Conservation (phyloP, 1,140 invertebrate species). For the Pissodes strobi region DNA sequence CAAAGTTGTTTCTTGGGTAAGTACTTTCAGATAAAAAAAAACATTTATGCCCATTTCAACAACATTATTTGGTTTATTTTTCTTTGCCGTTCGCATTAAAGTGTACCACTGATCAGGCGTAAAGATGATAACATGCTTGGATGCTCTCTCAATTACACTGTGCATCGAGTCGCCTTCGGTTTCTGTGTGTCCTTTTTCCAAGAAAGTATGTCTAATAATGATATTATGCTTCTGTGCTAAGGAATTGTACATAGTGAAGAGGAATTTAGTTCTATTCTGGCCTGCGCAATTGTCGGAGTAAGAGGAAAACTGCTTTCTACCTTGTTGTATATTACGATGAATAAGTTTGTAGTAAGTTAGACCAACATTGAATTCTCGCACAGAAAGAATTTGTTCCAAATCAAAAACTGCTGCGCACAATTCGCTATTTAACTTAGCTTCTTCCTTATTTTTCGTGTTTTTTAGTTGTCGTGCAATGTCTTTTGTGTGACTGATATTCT, state of each 20-base stretch:
- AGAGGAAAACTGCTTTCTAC: conserved; percentile 45
- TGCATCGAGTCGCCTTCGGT: too few relatives aligned
- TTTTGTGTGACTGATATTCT: neutral
- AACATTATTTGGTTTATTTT: too few relatives aligned
- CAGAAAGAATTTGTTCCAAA: conserved; percentile 7
- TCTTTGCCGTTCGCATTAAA: too few relatives aligned
- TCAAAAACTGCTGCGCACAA: conserved; percentile 16
- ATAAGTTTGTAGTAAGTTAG: conserved; percentile 32
- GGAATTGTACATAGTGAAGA: conserved; percentile 48
- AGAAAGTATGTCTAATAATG: conserved; percentile 46
- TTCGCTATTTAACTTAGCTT: conserved; percentile 3
- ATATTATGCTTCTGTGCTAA: conserved; percentile 38
- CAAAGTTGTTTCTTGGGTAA: neutral
- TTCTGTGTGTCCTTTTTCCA: too few relatives aligned
- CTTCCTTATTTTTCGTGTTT: conserved; percentile 3
- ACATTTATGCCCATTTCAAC: too few relatives aligned
- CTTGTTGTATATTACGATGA: conserved; percentile 43
- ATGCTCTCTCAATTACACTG: too few relatives aligned
- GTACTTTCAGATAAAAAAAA: too few relatives aligned
- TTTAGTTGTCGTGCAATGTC: conserved; percentile 12
- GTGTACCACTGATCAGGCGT: too few relatives aligned
- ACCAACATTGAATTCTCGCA: conserved; percentile 14
- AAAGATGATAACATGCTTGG: too few relatives aligned
- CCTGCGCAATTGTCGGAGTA: conserved; percentile 54
- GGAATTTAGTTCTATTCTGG: conserved; percentile 51